Evolutionary conservation across 2,113 vertebrate genomes (phyloP).

Genomic region (Thryonomys swinderianus): DNA sequence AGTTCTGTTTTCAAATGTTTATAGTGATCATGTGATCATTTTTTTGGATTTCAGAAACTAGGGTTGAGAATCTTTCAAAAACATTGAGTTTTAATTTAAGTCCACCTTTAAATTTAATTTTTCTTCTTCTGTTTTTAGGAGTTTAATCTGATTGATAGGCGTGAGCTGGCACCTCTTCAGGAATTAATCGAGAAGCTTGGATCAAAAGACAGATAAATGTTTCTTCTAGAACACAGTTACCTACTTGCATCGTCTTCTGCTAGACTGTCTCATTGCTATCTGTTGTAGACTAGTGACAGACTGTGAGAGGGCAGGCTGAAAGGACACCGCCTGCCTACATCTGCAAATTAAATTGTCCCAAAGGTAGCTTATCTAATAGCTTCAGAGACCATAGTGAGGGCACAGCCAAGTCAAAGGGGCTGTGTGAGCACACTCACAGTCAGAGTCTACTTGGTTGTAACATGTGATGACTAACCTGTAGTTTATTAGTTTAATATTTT

Average conservation of each 20-base stretch:
- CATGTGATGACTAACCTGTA: neutral
- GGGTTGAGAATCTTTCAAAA: conserved; percentile 17
- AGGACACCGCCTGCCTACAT: conserved; percentile 46
- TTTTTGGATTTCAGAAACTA: conserved; percentile 54
- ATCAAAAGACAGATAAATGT: conserved; percentile 96
- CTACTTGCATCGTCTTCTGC: conserved; percentile 62
- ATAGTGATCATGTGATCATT: conserved; percentile 19
- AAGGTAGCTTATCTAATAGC: conserved; percentile 53
- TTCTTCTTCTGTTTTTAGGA: conserved; percentile 87
- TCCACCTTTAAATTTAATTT: conserved; percentile 25
- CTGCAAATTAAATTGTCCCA: conserved; percentile 64
- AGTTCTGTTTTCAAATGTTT: conserved; percentile 21
- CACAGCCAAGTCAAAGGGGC: neutral
- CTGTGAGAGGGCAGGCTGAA: conserved; percentile 58
- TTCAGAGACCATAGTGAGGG: conserved; percentile 47
- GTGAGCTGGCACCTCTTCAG: conserved; percentile 96
- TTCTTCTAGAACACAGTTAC: conserved; percentile 59
- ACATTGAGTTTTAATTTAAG: conserved; percentile 37
- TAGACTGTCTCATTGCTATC: conserved; percentile 69
- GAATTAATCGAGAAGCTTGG: conserved; percentile 98
- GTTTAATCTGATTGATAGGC: conserved; percentile 96
- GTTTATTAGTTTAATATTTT: conserved; percentile 38
- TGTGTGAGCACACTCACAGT: conserved; percentile 4
- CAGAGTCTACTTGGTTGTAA: neutral
- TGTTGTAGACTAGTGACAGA: conserved; percentile 70